Base-by-base conservation (phyloP, 2,888 invertebrate species). In the Tuta absoluta region DNA sequence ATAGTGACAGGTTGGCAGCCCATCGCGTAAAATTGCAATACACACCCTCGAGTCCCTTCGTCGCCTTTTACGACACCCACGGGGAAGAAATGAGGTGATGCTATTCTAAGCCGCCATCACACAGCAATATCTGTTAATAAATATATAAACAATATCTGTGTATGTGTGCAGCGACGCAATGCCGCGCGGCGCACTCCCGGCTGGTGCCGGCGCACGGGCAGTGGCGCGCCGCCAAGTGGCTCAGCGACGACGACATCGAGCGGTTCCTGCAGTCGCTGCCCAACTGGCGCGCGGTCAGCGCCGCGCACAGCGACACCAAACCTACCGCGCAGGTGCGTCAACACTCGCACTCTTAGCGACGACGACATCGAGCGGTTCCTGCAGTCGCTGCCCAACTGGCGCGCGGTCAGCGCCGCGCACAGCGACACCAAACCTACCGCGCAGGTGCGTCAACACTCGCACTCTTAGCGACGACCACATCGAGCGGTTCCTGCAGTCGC, bases 391-490 rank as follows among this genome's bases (percentile, higher is more conserved):
- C 83, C 86, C 60, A 89, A 89, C 74, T 90, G 88, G 19, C 77
- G 80, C 1, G 84, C 75, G 12, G 71, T 63, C 63, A 21, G 75
- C 12, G 70, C 63, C 63, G 12, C 23, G 14, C 14, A 58, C 12
- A 12, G 12, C 5, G 61, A 60, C 1, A 28, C 68, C 2, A 69
- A 69, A 8, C 68, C 72, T 8, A 66, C 68, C 11, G 63, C 71
- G 4, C 75, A 76, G 65, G 79, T 77, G 38, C 63, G 64, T n/a
- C 5, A 48, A 17, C 57, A 19, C 64, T 24, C 70, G 67, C 66
- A 87, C 98, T 98, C 93, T 98, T 0, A 97, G 97, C 72, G 98
- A 99, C 85, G 98, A 98, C 75, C 98, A 99, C 80, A 98, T 99
- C 68, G 97, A 96, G 79, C 91, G 98, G 63, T 97, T 98, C 87